Percentiles rank a stretch among this genome's conserved stretches.
phyloP scores from a whole-genome alignment of 2,113 vertebrate species.

The Eurystomus gularis region DNA sequence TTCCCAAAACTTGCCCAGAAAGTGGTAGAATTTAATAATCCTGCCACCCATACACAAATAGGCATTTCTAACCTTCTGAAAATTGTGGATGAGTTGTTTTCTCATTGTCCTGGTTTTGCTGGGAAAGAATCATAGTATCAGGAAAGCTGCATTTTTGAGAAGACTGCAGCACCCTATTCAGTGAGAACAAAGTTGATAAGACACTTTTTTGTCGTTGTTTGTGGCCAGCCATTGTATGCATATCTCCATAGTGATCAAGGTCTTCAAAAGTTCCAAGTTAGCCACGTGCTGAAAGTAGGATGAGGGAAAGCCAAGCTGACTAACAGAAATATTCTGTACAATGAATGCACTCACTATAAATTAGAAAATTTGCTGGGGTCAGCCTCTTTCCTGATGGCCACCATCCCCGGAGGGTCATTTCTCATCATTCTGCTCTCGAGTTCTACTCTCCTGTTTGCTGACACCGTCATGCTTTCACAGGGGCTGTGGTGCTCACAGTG shows the following conservation, averaged over 20 bases:
- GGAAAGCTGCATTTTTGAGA: neutral
- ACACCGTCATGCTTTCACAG: neutral
- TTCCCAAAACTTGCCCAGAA: neutral
- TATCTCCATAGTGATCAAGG: neutral
- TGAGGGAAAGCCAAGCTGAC: neutral
- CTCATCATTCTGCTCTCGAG: neutral
- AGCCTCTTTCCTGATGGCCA: neutral
- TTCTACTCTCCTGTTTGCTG: neutral
- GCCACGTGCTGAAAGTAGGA: neutral
- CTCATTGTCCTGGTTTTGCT: neutral
- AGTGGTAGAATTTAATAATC: neutral
- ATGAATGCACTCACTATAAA: neutral
- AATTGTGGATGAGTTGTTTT: neutral
- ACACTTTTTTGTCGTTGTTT: neutral
- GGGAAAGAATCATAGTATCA: neutral
- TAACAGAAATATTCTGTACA: neutral
- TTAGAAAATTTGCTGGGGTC: neutral
- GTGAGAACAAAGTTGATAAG: neutral
- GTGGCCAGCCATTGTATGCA: neutral
- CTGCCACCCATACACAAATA: neutral
- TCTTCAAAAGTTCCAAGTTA: neutral
- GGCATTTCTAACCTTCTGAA: neutral
- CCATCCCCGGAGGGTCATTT: neutral
- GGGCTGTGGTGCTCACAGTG: neutral
- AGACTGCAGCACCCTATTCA: neutral